Evolutionary conservation across 2,113 vertebrate genomes (phyloP).

Genomic region (Delphinus delphis): DNA sequence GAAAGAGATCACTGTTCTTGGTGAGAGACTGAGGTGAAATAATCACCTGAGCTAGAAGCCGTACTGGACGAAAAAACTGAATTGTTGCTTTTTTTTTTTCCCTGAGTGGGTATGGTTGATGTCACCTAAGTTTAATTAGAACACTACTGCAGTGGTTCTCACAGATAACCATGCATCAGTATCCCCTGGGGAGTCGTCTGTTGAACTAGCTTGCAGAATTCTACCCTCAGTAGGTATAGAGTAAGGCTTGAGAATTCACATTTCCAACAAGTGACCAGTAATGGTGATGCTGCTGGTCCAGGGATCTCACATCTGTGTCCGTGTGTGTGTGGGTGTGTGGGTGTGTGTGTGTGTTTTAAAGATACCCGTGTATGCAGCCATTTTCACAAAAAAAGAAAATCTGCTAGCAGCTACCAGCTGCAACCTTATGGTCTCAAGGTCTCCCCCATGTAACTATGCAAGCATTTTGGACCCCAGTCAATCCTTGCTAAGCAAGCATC

Average conservation of each 20-base stretch:
- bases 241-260: neutral
- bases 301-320: neutral
- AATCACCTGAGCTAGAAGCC: neutral
- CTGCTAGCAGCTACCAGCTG: neutral
- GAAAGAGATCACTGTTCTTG: neutral
- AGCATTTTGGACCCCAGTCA: neutral
- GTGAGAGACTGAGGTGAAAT: neutral
- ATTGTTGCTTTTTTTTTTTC: neutral
- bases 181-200: neutral
- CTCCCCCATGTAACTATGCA: neutral
- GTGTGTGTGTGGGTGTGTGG: neutral
- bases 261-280: neutral
- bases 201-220: neutral
- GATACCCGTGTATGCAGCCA: neutral
- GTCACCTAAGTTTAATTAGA: neutral
- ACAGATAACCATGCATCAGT: neutral
- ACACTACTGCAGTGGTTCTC: neutral
- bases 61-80: neutral
- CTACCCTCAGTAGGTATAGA: neutral
- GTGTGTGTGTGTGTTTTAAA: neutral
- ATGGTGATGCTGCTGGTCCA: neutral
- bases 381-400: neutral
- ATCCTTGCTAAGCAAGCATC: neutral
- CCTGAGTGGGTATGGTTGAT: neutral
- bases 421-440: neutral